Conservation (phyloP, 2,113 vertebrate species). For the Hippoglossus stenolepis region DNA sequence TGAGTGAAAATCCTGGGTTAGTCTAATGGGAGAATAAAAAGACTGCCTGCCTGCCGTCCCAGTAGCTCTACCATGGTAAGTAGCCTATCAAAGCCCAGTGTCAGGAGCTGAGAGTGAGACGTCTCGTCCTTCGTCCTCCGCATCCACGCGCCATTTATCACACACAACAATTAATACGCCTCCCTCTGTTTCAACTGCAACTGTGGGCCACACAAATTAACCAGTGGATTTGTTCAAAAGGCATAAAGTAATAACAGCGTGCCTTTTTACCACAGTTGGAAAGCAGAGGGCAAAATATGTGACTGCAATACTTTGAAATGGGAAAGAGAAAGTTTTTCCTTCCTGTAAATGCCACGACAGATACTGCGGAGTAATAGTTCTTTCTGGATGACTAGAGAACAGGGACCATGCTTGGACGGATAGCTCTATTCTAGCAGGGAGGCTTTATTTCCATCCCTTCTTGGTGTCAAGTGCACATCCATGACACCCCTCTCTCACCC, state of each 20-base stretch:
- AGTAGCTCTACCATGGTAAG: slow-evolving; percentile 60
- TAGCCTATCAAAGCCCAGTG: slow-evolving; percentile 66
- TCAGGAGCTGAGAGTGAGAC: slow-evolving; percentile 61
- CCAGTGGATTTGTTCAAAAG: slow-evolving; percentile 46
- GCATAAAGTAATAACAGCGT: slow-evolving; percentile 24
- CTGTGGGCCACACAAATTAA: slow-evolving; percentile 52
- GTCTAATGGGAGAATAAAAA: slow-evolving; percentile 75
- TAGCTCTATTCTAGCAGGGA: slow-evolving; percentile 69
- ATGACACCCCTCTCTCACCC: slow-evolving; percentile 71
- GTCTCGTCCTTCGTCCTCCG: slow-evolving; percentile 43
- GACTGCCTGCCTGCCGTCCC: slow-evolving; percentile 54
- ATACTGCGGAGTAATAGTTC: slow-evolving; percentile 40
- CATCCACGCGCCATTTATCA: slow-evolving; percentile 61
- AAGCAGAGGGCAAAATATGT: slow-evolving; percentile 16
- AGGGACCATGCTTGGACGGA: slow-evolving; percentile 44
- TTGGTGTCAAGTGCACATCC: slow-evolving; percentile 82
- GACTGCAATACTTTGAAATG: slow-evolving; percentile 24
- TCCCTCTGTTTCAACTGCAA: slow-evolving; percentile 43
- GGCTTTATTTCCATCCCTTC: slow-evolving; percentile 56
- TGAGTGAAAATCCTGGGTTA: slow-evolving; percentile 74
- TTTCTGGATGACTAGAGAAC: slow-evolving; percentile 54
- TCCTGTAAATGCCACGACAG: slow-evolving; percentile 70
- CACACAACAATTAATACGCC: slow-evolving; percentile 56
- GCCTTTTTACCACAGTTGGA: slow-evolving; percentile 18
- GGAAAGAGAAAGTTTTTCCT: slow-evolving; percentile 28